Percentiles rank a stretch among this genome's conserved stretches.
These are phyloP conservation scores for Maniola jurtina DNA, from an alignment of 1,140 invertebrate species.

Conservation along the genomic window DNA sequence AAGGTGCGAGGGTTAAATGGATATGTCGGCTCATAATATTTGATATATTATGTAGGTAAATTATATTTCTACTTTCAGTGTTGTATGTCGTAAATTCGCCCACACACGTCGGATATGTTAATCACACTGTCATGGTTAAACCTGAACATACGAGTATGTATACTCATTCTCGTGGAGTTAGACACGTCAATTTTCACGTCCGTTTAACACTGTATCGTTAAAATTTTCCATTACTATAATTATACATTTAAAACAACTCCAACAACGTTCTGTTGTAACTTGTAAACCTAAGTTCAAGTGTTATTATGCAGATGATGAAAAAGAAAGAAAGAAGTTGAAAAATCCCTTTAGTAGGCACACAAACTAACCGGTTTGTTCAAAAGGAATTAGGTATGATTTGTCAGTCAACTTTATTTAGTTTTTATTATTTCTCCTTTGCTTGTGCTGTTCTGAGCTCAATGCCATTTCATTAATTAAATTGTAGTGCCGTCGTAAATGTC, in stretches of 20 bases:
- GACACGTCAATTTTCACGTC: constrained; percentile 39
- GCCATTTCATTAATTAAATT: too few species aligned
- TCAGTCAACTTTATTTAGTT: too few species aligned
- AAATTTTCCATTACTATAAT: constrained; percentile 22
- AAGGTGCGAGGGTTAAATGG: constrained; percentile 19
- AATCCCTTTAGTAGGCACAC: too few species aligned
- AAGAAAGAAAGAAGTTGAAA: too few species aligned
- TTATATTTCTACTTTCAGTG: constrained; percentile 1
- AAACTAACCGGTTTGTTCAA: too few species aligned
- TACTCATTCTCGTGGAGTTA: constrained; percentile 12
- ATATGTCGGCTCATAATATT: constrained; percentile 12
- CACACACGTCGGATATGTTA: constrained; percentile 45
- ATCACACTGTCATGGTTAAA: constrained; percentile 43
- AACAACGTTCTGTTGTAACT: neutral
- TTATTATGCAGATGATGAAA: too few species aligned
- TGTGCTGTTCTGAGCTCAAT: too few species aligned
- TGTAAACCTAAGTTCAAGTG: neutral
- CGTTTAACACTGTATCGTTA: constrained; percentile 41
- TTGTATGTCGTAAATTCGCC: constrained; percentile 23
- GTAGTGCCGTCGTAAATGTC: too few species aligned
- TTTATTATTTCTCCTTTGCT: too few species aligned
- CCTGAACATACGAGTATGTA: constrained; percentile 5
- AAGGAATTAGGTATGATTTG: too few species aligned
- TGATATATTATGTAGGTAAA: neutral
- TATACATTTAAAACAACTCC: neutral